Evolutionary conservation across 35 echinoderm and acorn worm genomes (phyloP).

Genomic region (Heliocidaris erythrogramma): DNA sequence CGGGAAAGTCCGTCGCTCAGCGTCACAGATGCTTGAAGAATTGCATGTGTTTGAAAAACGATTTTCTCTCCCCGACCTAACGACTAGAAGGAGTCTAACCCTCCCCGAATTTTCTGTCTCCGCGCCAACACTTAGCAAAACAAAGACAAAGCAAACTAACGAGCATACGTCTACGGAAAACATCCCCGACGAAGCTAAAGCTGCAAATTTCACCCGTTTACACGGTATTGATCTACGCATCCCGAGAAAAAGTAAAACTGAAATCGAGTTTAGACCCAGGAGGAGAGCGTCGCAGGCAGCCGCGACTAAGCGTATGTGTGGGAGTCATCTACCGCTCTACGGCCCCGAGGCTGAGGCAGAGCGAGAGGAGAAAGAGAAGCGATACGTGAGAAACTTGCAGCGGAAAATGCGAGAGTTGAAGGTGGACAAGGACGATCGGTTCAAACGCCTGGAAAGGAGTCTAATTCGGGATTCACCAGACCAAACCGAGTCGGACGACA

Average conservation of each 20-base stretch:
- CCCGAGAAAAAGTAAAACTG: conserved; percentile 23
- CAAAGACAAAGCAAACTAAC: background rate
- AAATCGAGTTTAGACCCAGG: background rate
- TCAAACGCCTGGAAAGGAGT: conserved; percentile 54
- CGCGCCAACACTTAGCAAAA: background rate
- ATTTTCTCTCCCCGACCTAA: background rate
- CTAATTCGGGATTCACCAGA: conserved; percentile 45
- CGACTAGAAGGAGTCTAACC: conserved; percentile 38
- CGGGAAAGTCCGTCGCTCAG: conserved; percentile 39
- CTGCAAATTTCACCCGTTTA: conserved; percentile 32
- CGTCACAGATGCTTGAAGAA: conserved; percentile 60
- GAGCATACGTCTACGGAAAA: background rate
- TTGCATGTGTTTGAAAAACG: conserved; percentile 31
- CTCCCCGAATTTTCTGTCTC: conserved; percentile 31
- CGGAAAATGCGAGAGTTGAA: conserved; percentile 49
- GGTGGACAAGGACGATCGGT: conserved; percentile 51
- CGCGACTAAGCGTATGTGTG: conserved; percentile 39
- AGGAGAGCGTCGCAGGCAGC: background rate
- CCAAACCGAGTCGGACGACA: background rate
- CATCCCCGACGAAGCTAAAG: background rate
- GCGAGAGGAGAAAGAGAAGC: conserved; percentile 49
- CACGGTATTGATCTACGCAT: conserved; percentile 49
- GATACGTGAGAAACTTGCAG: conserved; percentile 56
- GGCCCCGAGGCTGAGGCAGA: conserved; percentile 58
- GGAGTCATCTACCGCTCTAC: conserved; percentile 68